Conservation (phyloP, 2,797 vertebrate genomes). For the Melanotaenia trifasciata region DNA sequence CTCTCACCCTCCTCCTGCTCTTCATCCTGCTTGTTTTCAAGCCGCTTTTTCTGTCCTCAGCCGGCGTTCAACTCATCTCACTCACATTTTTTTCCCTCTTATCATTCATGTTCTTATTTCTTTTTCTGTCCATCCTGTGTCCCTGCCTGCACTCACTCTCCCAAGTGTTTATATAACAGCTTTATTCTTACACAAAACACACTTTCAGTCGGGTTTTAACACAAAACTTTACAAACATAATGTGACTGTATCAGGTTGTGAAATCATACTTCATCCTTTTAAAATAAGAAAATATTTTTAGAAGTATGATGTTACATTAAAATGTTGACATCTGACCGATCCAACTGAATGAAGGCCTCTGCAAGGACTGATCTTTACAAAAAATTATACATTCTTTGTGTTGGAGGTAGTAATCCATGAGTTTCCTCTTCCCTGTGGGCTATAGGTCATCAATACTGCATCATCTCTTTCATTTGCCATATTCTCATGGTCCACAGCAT, state of each 20-base stretch:
- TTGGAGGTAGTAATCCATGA: conserved; percentile 70
- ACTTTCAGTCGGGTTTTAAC: background rate
- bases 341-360: conserved; percentile 34
- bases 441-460: conserved; percentile 71
- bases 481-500: conserved; percentile 54
- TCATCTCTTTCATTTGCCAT: conserved; percentile 68
- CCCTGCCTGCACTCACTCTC: conserved; percentile 33
- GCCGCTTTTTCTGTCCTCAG: conserved; percentile 64
- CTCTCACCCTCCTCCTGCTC: conserved; percentile 52
- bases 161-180: conserved; percentile 38
- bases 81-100: background rate
- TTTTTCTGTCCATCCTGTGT: conserved; percentile 27
- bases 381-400: conserved; percentile 60
- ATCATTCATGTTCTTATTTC: conserved; percentile 50
- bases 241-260: background rate
- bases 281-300: conserved; percentile 27
- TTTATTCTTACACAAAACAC: conserved; percentile 28
- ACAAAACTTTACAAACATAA: background rate
- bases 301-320: conserved; percentile 16
- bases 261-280: conserved; percentile 15
- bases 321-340: conserved; percentile 21
- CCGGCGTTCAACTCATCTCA: background rate
- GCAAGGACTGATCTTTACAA: conserved; percentile 42
- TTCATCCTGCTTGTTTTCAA: conserved; percentile 56
- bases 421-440: conserved; percentile 63